Base-by-base conservation (phyloP, 1,140 invertebrate genomes). In the Brachionus rubens region DNA sequence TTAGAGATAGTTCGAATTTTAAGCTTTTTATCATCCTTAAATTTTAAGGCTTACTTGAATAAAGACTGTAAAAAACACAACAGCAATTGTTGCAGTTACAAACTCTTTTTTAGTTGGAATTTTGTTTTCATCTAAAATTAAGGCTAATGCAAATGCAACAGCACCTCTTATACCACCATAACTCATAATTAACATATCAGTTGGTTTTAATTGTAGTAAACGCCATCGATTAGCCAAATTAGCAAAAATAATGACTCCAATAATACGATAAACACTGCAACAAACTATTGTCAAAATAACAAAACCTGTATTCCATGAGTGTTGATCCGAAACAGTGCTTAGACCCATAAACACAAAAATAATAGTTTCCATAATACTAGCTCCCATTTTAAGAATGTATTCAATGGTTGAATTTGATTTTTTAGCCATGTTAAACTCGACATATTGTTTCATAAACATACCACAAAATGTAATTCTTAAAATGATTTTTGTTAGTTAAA, bases 341-440 rank as follows among this genome's bases (percentile, higher is more conserved):
- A 98, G 78, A 33, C 96, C 92, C 30, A 99, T 89, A 85, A 98
- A 97, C 91, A 99, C 96, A 86, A 99, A 99, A 81, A 99, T 99
- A 81, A 99, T 93, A 0, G 95, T 97, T 86, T 99, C 96, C 3
- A 93, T 82, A 16, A 84, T 80, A 77, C 81, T 84, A 21, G 82
- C 80, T 59, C 97, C 85, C 93, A 99, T 98, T 87, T 99, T 99
- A 90, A 97, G 93, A 59, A 94, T 92, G 83, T 98, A 98, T 83
- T 96, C 98, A 59, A 98, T 91, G 3, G 94, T 97, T 3, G 94
- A 97, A 80, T 96, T 93, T 0, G 96, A 98, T 84, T 98, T 98
- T 85, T 93, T 91, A 10, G 94, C 96, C 79, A 99, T 93, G 86
- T 99, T 99, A 12, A 90, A 90, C 84, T 97, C 94, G 12, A 98